Percentiles rank a stretch among this genome's conserved stretches.
phyloP scores from a whole-genome alignment of 1,140 invertebrate species.

The Teleopsis dalmanni region DNA sequence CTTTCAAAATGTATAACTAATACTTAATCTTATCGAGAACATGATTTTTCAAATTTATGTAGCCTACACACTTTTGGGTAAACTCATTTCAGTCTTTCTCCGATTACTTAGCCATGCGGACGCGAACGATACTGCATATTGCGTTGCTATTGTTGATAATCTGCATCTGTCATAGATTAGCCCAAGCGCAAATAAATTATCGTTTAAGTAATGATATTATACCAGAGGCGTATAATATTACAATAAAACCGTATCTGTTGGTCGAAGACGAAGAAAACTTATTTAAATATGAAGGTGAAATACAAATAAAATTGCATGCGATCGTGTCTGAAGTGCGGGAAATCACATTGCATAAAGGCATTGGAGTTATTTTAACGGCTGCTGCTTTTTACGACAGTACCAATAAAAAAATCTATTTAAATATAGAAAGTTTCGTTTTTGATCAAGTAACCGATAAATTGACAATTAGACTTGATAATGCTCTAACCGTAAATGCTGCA shows the following conservation, averaged over 20 bases:
- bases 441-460: constrained; percentile 23
- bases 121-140: too few species aligned
- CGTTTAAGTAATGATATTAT: constrained; percentile 18
- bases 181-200: constrained; percentile 19
- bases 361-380: constrained; percentile 15
- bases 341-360: constrained; percentile 58
- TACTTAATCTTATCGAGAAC: too few species aligned
- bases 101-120: too few species aligned
- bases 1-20: too few species aligned
- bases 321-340: constrained; percentile 20
- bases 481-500: not conserved
- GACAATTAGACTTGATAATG: constrained; percentile 15
- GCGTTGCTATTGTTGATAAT: too few species aligned
- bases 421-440: constrained; percentile 7
- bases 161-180: not conserved
- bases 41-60: too few species aligned
- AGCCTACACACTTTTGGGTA: too few species aligned
- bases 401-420: not conserved
- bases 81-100: too few species aligned
- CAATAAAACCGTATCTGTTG: constrained; percentile 51
- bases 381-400: constrained; percentile 13
- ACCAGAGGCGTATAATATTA: constrained; percentile 58
- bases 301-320: constrained; percentile 47
- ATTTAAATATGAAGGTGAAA: constrained; percentile 54
- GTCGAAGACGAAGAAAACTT: constrained; percentile 44